These are phyloP conservation scores for Drosophila arawakana DNA, from an alignment of 1,140 invertebrate species.

Conservation along the genomic window DNA sequence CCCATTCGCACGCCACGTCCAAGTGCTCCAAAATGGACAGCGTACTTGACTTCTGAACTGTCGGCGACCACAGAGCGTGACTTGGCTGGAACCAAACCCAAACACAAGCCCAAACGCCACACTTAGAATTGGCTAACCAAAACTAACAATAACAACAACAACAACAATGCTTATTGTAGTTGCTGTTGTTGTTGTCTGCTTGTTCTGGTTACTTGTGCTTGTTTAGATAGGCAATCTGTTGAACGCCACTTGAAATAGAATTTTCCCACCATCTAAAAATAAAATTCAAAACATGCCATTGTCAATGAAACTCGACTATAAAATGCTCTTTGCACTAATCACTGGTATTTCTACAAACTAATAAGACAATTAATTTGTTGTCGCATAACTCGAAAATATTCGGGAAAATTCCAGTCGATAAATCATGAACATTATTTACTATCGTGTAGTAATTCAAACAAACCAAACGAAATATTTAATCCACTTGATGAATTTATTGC, in stretches of 20 bases:
- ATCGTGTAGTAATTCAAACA: no score
- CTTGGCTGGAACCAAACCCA: constrained; percentile 65
- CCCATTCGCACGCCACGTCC: constrained; percentile 77
- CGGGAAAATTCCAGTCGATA: no score
- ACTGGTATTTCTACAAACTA: neutral
- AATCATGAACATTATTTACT: no score
- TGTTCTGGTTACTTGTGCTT: constrained; percentile 66
- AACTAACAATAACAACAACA: constrained; percentile 68
- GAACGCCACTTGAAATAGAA: constrained; percentile 75
- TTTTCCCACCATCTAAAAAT: constrained; percentile 82
- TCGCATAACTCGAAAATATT: neutral
- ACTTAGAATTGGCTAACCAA: constrained; percentile 73
- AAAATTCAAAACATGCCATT: constrained; percentile 47
- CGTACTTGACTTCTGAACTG: constrained; percentile 80
- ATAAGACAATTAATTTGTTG: neutral
- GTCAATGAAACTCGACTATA: constrained; percentile 19
- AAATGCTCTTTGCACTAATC: constrained; percentile 15
- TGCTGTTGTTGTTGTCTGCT: constrained; percentile 33
- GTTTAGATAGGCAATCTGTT: constrained; percentile 74
- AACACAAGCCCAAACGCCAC: constrained; percentile 43
- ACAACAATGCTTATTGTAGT: constrained; percentile 17
- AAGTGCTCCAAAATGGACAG: constrained; percentile 63
- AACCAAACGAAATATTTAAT: neutral
- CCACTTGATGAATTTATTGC: neutral
- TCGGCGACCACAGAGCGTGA: constrained; percentile 78